These are phyloP conservation scores for Parambassis ranga DNA, from an alignment of 2,797 vertebrate genomes.

Conservation along the genomic window DNA sequence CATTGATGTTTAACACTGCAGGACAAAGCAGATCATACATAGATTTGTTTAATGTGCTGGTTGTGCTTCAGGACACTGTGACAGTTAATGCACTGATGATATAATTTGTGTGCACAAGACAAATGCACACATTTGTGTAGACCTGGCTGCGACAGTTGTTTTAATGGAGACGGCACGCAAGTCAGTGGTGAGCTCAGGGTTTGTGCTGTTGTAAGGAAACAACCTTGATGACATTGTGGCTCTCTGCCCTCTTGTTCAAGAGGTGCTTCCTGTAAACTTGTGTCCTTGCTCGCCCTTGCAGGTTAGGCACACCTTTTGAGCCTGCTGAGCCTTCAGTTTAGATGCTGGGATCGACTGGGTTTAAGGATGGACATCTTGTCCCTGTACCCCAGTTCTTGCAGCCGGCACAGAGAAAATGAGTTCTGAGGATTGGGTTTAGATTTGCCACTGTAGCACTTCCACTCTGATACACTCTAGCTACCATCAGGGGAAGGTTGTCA, in stretches of 20 bases:
- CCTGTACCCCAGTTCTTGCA: conserved; percentile 47
- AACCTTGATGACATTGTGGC: conserved; percentile 60
- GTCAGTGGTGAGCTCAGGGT: conserved; percentile 49
- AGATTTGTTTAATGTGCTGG: conserved; percentile 32
- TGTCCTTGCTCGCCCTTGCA: conserved; percentile 78
- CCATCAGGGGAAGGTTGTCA: conserved; percentile 73
- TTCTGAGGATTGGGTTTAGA: conserved; percentile 78
- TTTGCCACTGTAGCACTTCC: conserved; percentile 80
- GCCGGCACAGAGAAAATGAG: conserved; percentile 72
- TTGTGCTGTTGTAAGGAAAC: conserved; percentile 59
- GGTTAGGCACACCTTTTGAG: conserved; percentile 53
- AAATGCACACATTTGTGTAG: conserved; percentile 31
- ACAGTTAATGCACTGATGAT: conserved; percentile 23
- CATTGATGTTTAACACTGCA: conserved; percentile 37
- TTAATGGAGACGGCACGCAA: conserved; percentile 56
- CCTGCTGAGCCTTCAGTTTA: conserved; percentile 48
- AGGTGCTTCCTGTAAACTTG: conserved; percentile 36
- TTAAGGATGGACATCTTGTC: conserved; percentile 71
- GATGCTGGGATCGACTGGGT: conserved; percentile 52
- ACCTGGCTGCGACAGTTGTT: conserved; percentile 58
- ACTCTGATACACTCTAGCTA: conserved; percentile 73
- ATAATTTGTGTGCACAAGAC: conserved; percentile 36
- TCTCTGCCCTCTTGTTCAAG: conserved; percentile 28
- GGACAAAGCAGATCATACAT: conserved; percentile 13
- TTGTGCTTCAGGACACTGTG: conserved; percentile 33